Evolutionary conservation across 2,113 vertebrate species (phyloP), one percentile per base, ranked within the genome.

Genomic region (Sorex fumeus): DNA sequence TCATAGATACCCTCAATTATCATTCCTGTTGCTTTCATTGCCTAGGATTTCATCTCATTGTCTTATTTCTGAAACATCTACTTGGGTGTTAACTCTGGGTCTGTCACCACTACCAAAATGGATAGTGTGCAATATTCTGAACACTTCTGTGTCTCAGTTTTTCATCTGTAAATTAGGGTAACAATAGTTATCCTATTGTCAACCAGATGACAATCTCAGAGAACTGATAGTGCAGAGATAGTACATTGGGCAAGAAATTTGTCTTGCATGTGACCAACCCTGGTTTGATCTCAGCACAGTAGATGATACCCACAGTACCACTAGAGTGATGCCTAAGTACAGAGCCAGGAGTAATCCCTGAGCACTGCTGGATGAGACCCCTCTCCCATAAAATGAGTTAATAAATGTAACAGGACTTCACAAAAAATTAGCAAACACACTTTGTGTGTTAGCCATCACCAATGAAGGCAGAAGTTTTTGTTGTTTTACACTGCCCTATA

Each of bases 1-100:
- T 77, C 75, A 69, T 76, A 60, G 50, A 70, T 82, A 4, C 75
- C 13, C 81, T 87, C 84, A 83, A 64, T 93, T 80, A 69, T 28
- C 57, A 36, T 83, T 43, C 32, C 57, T 40, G 47, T 40, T 34
- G 12, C 6, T 45, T 70, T 9, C 16, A 36, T 72, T 27, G 7
- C 30, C 30, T 67, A 27, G 18, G 40, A 62, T 71, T 62, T 84
- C 6, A 75, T 71, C 30, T 47, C 50, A 23, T 79, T 87, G 19
- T n/a, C 79, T 90, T 27, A 40, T 72, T 67, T 90, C 77, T 67
- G 27, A 47, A 80, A 84, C 11, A 36, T n/a, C 18, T 72, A 3
- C 6, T 62, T 81, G 19, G 1, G 11, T 40, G 19, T n/a, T 19
- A 74, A 74, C 47, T 34, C 16, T 53, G 36, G n/a, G 9, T 82